Conservation (phyloP, 2,797 vertebrate species). For the Sebastes goodei region DNA sequence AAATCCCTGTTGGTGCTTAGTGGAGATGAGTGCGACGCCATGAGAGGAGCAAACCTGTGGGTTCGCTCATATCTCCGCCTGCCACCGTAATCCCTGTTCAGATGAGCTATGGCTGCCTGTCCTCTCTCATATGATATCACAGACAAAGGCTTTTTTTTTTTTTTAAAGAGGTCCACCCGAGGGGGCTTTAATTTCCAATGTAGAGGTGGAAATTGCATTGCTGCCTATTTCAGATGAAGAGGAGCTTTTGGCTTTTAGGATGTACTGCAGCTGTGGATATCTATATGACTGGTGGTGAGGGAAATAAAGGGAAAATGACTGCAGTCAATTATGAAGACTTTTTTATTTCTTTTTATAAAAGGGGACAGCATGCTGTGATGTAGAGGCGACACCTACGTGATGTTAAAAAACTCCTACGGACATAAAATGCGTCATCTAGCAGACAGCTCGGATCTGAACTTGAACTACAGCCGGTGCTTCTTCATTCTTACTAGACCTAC, state of each 20-base stretch:
- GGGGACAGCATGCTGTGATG: background rate
- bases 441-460: background rate
- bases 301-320: background rate
- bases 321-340: background rate
- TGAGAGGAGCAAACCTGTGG: background rate
- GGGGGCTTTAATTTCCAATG: slow-evolving; percentile 20
- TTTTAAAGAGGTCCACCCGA: background rate
- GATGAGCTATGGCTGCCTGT: slow-evolving; percentile 33
- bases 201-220: background rate
- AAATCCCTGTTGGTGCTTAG: slow-evolving; percentile 47
- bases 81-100: slow-evolving; percentile 38
- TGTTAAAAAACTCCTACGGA: background rate
- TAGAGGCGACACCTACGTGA: background rate
- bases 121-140: slow-evolving; percentile 14
- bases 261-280: background rate
- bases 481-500: background rate
- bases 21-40: slow-evolving; percentile 18
- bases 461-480: background rate
- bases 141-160: slow-evolving; percentile 6
- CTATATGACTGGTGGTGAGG: background rate
- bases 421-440: background rate
- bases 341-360: background rate
- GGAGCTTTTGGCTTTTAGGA: slow-evolving; percentile 1
- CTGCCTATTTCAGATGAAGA: slow-evolving; percentile 5
- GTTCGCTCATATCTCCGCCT: slow-evolving; percentile 22